Conservation (phyloP, 2,113 vertebrate genomes). For the Thalassarche chlororhynchos region DNA sequence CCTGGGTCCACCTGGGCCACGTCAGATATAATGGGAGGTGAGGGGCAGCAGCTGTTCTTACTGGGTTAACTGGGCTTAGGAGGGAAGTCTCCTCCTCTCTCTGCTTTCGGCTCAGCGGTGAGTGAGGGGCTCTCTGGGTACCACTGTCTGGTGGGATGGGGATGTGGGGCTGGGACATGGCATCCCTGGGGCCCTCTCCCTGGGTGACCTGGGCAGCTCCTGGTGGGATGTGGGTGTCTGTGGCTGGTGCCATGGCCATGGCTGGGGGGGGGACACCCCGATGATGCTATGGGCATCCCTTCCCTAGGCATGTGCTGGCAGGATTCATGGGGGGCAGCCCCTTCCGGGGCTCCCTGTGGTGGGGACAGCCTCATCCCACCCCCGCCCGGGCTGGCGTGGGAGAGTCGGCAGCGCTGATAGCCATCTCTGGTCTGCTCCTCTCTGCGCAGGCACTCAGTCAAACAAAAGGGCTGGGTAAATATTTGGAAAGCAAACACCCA, state of each 20-base stretch:
- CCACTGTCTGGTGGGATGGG: not conserved
- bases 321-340: not conserved
- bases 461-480: constrained; percentile 26
- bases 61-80: not conserved
- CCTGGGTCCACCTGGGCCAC: not conserved
- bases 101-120: not conserved
- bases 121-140: not conserved
- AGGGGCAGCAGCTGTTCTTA: not conserved
- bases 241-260: accelerated
- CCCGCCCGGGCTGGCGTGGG: not conserved
- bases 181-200: too few species aligned
- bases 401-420: not conserved
- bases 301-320: not conserved
- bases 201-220: not conserved
- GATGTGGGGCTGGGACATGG: not conserved
- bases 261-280: accelerated
- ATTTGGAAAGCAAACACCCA: constrained; percentile 44
- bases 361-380: not conserved
- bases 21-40: not conserved
- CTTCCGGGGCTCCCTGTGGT: accelerated
- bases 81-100: not conserved
- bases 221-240: not conserved
- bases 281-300: accelerated
- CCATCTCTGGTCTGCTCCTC: not conserved
- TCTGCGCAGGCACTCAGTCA: not conserved